Base-by-base conservation (phyloP, 1,140 invertebrate genomes). In the Mercenaria mercenaria region DNA sequence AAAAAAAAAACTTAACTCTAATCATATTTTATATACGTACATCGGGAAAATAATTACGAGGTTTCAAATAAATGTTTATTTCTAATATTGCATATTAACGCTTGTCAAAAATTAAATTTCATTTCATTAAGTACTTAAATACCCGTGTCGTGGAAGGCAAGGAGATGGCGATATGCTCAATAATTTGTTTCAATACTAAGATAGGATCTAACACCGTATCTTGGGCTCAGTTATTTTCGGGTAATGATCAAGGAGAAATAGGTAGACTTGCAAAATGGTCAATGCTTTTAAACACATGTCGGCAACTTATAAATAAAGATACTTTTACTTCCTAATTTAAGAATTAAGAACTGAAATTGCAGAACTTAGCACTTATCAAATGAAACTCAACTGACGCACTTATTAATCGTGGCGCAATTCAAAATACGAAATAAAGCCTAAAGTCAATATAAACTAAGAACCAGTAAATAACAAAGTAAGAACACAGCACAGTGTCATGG, bases 121-220 rank as follows among this genome's bases (percentile, higher is more conserved):
- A 32, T 72, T 50, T 84, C 82, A 84, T 84, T 84, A 72, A 84
- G 39, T 37, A 84, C 43, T 72, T 84, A 72, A 84, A 72, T 59
- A 67, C 15, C 26, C 82, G 82, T 84, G 43, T 84, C 82, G 15
- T 52, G 23, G 47, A 26, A 15, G 29, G 43, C 3, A 37, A 37
- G 26, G 23, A 37, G 32, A 37, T 37, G 76, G 29, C 37, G 76
- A 13, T 34, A 56, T 20, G 47, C 1, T 23, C 23, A 56, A 26
- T 79, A 79, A 79, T 79, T 56, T 56, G 76, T 79, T 79, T 52
- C 76, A 37, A 56, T 50, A 23, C 47, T 0, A 20, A n/a, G 76
- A 79, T 79, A 79, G 20, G 29, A 79, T 56, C 50, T 56, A 37
- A 52, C 47, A 15, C 8, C 47, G 76, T 52, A 26, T 79, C 76